phyloP scores from a whole-genome alignment of 2,113 vertebrate genomes.

The Merops nubicus region DNA sequence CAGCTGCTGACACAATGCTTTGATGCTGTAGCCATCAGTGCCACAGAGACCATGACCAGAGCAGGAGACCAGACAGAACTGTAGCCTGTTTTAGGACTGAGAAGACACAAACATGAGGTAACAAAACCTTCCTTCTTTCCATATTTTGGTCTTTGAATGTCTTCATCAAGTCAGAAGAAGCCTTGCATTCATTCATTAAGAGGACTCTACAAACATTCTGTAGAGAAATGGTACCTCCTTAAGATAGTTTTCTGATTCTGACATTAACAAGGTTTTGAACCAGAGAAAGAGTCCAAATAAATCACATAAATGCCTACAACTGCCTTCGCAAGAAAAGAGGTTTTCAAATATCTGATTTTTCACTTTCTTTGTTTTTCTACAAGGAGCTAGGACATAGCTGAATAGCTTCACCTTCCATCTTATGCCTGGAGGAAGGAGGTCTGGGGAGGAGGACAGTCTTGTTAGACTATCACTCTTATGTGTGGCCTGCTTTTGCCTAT shows the following conservation, averaged over 20 bases:
- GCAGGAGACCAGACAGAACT: not conserved
- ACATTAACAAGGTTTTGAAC: not conserved
- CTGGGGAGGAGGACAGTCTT: not conserved
- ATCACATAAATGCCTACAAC: not conserved
- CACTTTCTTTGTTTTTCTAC: not conserved
- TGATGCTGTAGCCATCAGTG: not conserved
- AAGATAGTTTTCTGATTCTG: not conserved
- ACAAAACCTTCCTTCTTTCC: not conserved
- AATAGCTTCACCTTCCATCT: not conserved
- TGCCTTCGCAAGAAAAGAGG: not conserved
- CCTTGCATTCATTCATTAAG: not conserved
- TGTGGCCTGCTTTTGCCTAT: not conserved
- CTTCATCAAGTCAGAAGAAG: not conserved
- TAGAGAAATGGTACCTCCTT: not conserved
- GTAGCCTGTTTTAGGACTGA: not conserved
- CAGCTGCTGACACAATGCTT: not conserved
- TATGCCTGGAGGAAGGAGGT: not conserved
- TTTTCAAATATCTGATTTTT: not conserved
- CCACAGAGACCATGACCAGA: not conserved
- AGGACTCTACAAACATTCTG: not conserved
- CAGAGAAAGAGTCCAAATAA: not conserved
- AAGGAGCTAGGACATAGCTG: not conserved
- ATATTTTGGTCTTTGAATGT: not conserved
- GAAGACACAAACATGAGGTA: not conserved
- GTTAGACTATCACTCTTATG: not conserved